Evolutionary conservation across 2,888 invertebrate species (phyloP), one percentile per base, ranked within the genome.

Genomic region (Cephonodes hylas): DNA sequence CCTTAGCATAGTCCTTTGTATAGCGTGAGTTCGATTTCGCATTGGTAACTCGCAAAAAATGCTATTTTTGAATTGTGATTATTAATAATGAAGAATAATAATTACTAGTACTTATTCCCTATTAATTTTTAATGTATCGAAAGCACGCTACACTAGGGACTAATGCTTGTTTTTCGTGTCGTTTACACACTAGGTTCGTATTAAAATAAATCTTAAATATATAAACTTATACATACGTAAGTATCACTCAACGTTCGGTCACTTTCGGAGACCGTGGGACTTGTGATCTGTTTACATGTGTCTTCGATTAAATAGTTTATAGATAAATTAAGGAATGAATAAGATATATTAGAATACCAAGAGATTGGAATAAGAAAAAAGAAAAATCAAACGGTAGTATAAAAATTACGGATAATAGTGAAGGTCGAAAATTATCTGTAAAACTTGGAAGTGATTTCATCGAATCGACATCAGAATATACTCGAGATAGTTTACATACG

Each of bases 191-290:
- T 53, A 53, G 31, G 18, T 53, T 53, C 53, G 53, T 53, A 31
- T 53, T 53, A 53, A 53, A 53, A 53, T 53, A 53, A 48, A 46
- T 31, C 46, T 59, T 59, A 31, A 59, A 59, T 10, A 23, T 38
- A 46, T 38, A 34, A 59, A 34, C 23, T 59, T 34, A 59, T 59
- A 34, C 22, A 38, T 48, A 59, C 34, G 38, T 38, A 38, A 46
- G 46, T 48, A 59, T 46, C 23, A 38, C 22, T 59, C 38, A 59
- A 59, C 42, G 31, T 59, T 45, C 15, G 59, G 46, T 23, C 59
- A 59, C 34, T 31, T 8, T 10, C 38, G n/a, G 15, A 31, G 31
- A 31, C 18, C 27, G 31, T 8, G n/a, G 7, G n/a, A 53, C 27
- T 4, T 53, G 18, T 53, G 18, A 18, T 3, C 8, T 2, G 8